phyloP scores from a whole-genome alignment of 2,113 vertebrate genomes.

The Cacatua alba region DNA sequence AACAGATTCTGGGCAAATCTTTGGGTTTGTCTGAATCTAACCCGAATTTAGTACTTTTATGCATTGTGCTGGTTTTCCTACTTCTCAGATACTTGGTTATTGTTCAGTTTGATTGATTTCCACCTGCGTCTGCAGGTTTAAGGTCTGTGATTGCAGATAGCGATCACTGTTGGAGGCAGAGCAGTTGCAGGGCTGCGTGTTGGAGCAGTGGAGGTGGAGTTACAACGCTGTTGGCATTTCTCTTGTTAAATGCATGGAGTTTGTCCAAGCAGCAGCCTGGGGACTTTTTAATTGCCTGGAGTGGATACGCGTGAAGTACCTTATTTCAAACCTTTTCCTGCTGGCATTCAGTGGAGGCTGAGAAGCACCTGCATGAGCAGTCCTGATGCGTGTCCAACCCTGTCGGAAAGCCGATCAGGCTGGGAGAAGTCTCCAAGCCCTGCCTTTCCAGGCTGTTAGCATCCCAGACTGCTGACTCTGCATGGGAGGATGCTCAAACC shows the following conservation, averaged over 20 bases:
- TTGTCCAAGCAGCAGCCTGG: neutral
- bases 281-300: neutral
- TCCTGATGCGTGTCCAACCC: rapidly evolving
- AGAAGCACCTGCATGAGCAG: neutral
- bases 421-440: neutral
- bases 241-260: neutral
- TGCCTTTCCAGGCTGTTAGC: neutral
- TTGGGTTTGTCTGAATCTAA: neutral
- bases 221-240: neutral
- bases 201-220: neutral
- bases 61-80: rapidly evolving
- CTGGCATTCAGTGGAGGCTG: neutral
- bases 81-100: rapidly evolving
- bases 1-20: neutral
- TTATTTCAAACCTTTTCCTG: neutral
- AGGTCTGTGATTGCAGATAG: neutral
- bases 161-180: rapidly evolving
- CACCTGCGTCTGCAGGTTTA: neutral
- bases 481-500: neutral
- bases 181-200: neutral
- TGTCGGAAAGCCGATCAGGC: neutral
- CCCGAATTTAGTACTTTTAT: rapidly evolving
- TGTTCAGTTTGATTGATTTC: neutral
- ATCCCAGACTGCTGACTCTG: neutral
- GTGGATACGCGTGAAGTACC: rapidly evolving